A percentile compares a stretch with the other conserved stretches of the same genome.
Evolutionary conservation across 2,888 invertebrate genomes (phyloP).

Genomic region (Chaitophorus viminalis): DNA sequence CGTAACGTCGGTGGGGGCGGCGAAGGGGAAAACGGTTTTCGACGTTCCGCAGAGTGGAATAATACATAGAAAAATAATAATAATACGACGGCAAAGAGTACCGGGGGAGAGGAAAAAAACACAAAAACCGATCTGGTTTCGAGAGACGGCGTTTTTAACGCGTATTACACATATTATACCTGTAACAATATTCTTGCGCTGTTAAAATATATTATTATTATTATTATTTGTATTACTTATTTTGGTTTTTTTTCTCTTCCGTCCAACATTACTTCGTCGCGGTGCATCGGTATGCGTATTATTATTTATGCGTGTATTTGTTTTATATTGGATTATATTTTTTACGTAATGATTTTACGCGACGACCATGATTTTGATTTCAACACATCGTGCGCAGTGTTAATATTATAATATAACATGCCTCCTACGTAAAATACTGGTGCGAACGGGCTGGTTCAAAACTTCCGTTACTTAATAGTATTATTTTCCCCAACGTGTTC

Average conservation of each 20-base stretch:
- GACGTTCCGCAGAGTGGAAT: slow-evolving; percentile 47
- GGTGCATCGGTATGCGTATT: too few relatives aligned
- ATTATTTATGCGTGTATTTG: too few relatives aligned
- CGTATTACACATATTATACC: slow-evolving; percentile 1
- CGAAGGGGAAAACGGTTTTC: slow-evolving; percentile 56
- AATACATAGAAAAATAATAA: background rate
- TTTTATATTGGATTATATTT: background rate
- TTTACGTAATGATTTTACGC: background rate
- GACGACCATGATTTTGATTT: background rate
- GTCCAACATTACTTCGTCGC: background rate
- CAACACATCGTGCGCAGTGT: too few relatives aligned
- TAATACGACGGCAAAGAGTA: background rate
- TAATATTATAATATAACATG: too few relatives aligned
- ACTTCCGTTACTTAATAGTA: too few relatives aligned
- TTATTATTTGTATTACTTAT: too few relatives aligned
- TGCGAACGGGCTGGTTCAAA: too few relatives aligned
- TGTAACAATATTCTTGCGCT: background rate
- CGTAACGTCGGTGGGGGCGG: slow-evolving; percentile 1
- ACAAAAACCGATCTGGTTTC: slow-evolving; percentile 44
- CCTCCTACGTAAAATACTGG: too few relatives aligned
- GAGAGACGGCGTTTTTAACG: slow-evolving; percentile 3
- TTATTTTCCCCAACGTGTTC: too few relatives aligned
- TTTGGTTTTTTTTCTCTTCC: background rate
- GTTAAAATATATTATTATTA: background rate
- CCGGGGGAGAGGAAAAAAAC: background rate